Conservation (phyloP, 1,140 invertebrate species). For the Solen grandis region DNA sequence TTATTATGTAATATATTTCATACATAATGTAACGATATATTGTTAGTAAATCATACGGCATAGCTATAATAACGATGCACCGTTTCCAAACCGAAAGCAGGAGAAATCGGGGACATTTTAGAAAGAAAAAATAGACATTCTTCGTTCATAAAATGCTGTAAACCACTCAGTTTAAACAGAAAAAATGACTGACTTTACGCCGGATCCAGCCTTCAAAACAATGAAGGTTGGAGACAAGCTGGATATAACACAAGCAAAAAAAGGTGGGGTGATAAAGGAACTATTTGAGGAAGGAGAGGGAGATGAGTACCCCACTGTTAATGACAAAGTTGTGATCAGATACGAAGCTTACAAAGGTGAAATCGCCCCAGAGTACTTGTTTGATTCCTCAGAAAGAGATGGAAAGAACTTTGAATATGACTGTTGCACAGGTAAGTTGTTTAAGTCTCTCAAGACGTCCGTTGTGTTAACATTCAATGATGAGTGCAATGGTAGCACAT, state of each 20-base stretch:
- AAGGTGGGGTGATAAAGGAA: constrained; percentile 30
- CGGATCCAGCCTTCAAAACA: no score
- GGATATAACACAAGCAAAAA: constrained; percentile 4
- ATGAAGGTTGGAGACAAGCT: constrained; percentile 6
- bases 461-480: not conserved
- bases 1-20: no score
- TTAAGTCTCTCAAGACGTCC: not conserved
- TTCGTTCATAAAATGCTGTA: no score
- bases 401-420: constrained; percentile 32
- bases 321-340: constrained; percentile 12
- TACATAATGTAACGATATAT: no score
- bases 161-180: no score
- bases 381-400: constrained; percentile 29
- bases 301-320: constrained; percentile 15
- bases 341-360: constrained; percentile 33
- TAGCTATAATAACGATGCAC: no score
- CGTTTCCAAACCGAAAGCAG: no score
- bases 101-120: no score
- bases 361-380: constrained; percentile 13
- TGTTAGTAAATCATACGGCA: no score
- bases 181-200: no score
- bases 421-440: constrained; percentile 19
- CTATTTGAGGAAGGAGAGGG: constrained; percentile 17
- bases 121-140: no score
- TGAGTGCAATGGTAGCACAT: not conserved